Evolutionary conservation across 2,888 invertebrate species (phyloP), one percentile per base, ranked within the genome.

Genomic region (Epinotia nisella): DNA sequence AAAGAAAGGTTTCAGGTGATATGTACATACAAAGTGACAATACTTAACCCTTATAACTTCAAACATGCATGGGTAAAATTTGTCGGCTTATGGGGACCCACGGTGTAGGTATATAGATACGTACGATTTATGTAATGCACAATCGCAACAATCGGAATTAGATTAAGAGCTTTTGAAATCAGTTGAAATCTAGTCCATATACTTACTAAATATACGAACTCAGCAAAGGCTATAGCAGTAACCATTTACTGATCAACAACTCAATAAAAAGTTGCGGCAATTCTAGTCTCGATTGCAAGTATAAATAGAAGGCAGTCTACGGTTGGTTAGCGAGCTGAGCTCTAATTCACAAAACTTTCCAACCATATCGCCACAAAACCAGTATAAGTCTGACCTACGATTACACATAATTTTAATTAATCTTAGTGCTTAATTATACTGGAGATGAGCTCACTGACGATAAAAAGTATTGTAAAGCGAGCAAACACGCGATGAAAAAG

Each of bases 291-390:
- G 15, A 62, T 49, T 53, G 19, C 19, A 39, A 65, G 7, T 66
- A 66, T 66, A 66, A 66, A 66, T 66, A 66, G 55, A 66, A 66
- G 39, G 41, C 41, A 41, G 2, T 66, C 65, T 19, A 35, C 51
- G n/a, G 39, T 45, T 15, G 41, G 41, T 41, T 60, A 60, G 49
- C 49, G n/a, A n/a, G 11, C 41, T 13, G 7, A 45, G 13, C 45
- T 45, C 45, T 4, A 15, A 45, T 45, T 45, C 11, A 45, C 45
- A 45, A 45, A 15, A 45, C 15, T 45, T 45, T 4, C 15, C 45
- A 45, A 45, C 45, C 13, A 15, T 45, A 45, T 45, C 45, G 15
- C 13, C 45, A 49, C n/a, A 7, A 4, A n/a, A 49, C 49, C n/a
- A 49, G 49, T n/a, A 1, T 49, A 49, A 49, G n/a, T 49, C n/a